Percentiles rank a stretch among this genome's conserved stretches.
Evolutionary conservation across 1,140 invertebrate genomes (phyloP).

Genomic region (Heliconius hermathena): DNA sequence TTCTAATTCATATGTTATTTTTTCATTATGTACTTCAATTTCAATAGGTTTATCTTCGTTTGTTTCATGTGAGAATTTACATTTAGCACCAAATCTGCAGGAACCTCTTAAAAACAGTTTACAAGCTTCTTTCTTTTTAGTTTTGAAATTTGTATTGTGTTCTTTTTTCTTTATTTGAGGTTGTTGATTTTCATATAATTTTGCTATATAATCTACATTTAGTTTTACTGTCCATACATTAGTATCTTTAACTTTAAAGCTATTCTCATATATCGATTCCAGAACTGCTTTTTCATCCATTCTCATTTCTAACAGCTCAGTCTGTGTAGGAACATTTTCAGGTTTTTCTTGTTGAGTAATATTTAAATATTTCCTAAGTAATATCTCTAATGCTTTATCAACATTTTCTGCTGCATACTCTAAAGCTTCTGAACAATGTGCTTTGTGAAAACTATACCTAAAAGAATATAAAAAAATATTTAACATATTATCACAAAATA

Average conservation of each 20-base stretch:
- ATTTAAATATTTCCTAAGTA: conserved; percentile 87
- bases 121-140: conserved; percentile 85
- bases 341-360: conserved; percentile 69
- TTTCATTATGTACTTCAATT: conserved; percentile 50
- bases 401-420: conserved; percentile 84
- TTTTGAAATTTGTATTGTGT: conserved; percentile 67
- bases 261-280: conserved; percentile 87
- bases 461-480: conserved; percentile 45
- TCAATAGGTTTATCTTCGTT: conserved; percentile 52
- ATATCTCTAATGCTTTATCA: conserved; percentile 85
- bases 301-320: conserved; percentile 84
- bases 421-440: conserved; percentile 88
- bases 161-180: conserved; percentile 66
- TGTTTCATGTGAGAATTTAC: conserved; percentile 87
- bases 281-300: conserved; percentile 87
- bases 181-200: conserved; percentile 83
- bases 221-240: conserved; percentile 86
- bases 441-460: conserved; percentile 87
- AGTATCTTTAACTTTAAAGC: conserved; percentile 86
- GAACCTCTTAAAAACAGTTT: conserved; percentile 85
- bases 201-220: conserved; percentile 85
- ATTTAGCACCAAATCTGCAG: conserved; percentile 87
- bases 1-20: conserved; percentile 85
- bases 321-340: conserved; percentile 66
- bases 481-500: neutral